Evolutionary conservation across 2,113 vertebrate genomes (phyloP).

Genomic region (Oncorhynchus nerka): DNA sequence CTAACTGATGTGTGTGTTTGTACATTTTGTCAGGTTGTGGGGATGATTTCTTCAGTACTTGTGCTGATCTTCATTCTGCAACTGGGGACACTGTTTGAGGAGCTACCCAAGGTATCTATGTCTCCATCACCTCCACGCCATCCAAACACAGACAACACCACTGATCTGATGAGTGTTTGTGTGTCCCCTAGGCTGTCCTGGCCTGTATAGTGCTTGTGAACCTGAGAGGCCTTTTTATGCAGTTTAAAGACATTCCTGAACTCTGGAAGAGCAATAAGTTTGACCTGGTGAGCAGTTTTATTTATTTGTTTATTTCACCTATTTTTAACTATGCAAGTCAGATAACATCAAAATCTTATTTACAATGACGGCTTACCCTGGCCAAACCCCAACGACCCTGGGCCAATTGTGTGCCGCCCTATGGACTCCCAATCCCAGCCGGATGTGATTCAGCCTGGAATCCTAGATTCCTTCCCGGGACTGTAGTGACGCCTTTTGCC

Average conservation of each 20-base stretch:
- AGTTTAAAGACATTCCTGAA: slow-evolving; percentile 75
- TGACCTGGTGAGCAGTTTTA: slow-evolving; percentile 79
- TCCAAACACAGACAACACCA: slow-evolving; percentile 18
- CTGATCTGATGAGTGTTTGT: slow-evolving; percentile 10
- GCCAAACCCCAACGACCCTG: too few species aligned
- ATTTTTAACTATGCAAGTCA: too few species aligned
- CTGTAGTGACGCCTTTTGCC: too few species aligned
- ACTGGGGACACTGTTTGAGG: slow-evolving; percentile 84
- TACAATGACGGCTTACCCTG: too few species aligned
- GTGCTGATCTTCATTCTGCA: slow-evolving; percentile 87
- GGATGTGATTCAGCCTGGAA: too few species aligned
- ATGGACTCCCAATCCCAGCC: too few species aligned
- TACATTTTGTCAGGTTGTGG: slow-evolving; percentile 75
- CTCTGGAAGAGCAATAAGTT: slow-evolving; percentile 83
- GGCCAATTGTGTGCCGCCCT: too few species aligned
- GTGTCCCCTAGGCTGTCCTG: slow-evolving; percentile 81
- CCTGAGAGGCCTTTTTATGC: slow-evolving; percentile 90
- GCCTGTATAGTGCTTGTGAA: slow-evolving; percentile 85
- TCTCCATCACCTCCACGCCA: not conserved
- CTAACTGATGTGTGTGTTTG: not conserved
- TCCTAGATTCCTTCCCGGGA: fast-evolving
- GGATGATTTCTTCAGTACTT: slow-evolving; percentile 79
- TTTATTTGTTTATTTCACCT: too few species aligned
- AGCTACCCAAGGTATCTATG: slow-evolving; percentile 85
- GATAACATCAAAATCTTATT: too few species aligned